Evolutionary conservation across 2,113 vertebrate species (phyloP).

Genomic region (Chaetodon trifascialis): DNA sequence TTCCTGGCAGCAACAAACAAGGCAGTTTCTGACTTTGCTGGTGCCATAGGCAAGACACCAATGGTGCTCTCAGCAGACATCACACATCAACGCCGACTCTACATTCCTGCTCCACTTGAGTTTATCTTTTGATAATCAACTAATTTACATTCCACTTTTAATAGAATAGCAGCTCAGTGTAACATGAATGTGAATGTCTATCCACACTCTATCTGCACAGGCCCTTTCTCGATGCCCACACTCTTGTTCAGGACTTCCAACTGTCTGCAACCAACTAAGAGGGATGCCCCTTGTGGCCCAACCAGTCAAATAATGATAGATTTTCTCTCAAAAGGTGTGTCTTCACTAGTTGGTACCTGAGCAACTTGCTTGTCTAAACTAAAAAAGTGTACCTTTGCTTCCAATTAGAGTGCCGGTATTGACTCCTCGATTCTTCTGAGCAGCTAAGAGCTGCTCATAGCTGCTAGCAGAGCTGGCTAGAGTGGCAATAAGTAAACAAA

Average conservation of each 20-base stretch:
- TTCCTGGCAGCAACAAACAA: conserved; percentile 9
- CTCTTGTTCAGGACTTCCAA: neutral
- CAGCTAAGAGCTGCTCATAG: neutral
- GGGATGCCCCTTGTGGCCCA: conserved; percentile 15
- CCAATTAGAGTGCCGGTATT: neutral
- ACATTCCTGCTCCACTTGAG: neutral
- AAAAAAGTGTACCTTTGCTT: neutral
- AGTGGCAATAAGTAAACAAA: neutral
- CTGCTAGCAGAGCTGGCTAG: neutral
- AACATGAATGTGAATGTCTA: neutral
- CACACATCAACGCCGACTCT: neutral
- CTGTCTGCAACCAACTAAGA: neutral
- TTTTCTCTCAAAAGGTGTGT: neutral
- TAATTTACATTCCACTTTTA: neutral
- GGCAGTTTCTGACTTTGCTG: neutral
- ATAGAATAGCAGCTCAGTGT: neutral
- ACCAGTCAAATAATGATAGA: neutral
- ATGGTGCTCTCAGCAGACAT: neutral
- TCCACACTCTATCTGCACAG: neutral
- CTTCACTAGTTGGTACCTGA: neutral
- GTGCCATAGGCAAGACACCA: neutral
- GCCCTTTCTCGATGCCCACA: neutral
- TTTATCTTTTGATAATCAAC: conserved; percentile 3
- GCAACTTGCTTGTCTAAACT: neutral
- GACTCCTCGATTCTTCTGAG: too few species aligned